These are phyloP conservation scores for Solenodon paradoxus DNA, from an alignment of 2,113 vertebrate species.

Conservation along the genomic window DNA sequence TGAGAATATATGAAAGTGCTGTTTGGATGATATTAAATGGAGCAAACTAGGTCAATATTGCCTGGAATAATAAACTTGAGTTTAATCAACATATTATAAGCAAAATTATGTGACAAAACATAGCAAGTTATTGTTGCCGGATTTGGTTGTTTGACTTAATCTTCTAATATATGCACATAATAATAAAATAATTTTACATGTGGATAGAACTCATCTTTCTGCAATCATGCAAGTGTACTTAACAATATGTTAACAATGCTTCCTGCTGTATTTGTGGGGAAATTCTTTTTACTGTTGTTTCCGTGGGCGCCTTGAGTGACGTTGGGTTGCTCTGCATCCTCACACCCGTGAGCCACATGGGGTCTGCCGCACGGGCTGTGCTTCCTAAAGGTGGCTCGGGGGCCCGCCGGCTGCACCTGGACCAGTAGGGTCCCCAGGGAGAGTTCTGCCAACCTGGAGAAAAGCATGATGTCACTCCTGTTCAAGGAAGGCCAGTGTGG, in stretches of 20 bases:
- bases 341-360: too few relatives aligned
- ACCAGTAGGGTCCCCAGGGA: too few relatives aligned
- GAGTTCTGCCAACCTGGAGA: not conserved
- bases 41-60: slow-evolving; percentile 59
- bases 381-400: too few relatives aligned
- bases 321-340: not conserved
- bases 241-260: not conserved
- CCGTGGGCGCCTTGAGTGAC: not conserved
- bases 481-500: too few relatives aligned
- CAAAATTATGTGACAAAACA: slow-evolving; percentile 40
- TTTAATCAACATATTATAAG: slow-evolving; percentile 70
- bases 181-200: slow-evolving; percentile 40
- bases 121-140: slow-evolving; percentile 19
- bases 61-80: slow-evolving; percentile 61
- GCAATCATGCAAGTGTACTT: slow-evolving; percentile 13
- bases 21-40: slow-evolving; percentile 32
- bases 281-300: not conserved
- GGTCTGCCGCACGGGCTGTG: too few relatives aligned
- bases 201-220: slow-evolving; percentile 34
- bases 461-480: too few relatives aligned
- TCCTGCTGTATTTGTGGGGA: not conserved
- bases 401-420: too few relatives aligned
- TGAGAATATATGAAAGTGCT: not conserved
- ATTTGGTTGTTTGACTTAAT: slow-evolving; percentile 65
- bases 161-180: slow-evolving; percentile 58